These are phyloP conservation scores for Dryas iulia DNA, from an alignment of 1,140 invertebrate genomes.

Conservation along the genomic window DNA sequence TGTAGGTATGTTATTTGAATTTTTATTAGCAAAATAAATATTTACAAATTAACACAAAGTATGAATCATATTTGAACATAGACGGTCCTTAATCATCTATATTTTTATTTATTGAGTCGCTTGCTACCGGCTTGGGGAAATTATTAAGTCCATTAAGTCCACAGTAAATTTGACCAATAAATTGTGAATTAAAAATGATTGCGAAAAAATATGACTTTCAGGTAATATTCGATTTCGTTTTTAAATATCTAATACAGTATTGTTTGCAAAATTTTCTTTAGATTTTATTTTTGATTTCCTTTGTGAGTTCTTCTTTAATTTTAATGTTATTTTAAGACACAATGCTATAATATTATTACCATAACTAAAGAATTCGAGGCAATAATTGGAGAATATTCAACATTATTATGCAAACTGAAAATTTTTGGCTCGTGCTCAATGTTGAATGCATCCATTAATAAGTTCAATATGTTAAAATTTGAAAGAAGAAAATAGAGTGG, in stretches of 20 bases:
- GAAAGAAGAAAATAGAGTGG: not conserved
- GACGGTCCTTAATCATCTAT: not conserved
- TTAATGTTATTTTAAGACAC: too few relatives aligned
- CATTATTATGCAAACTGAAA: not conserved
- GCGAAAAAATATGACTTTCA: too few relatives aligned
- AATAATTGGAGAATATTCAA: not conserved
- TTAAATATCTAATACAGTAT: too few relatives aligned
- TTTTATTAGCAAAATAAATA: not conserved
- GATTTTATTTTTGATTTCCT: too few relatives aligned
- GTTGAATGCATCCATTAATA: not conserved
- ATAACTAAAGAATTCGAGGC: not conserved
- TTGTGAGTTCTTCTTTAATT: too few relatives aligned
- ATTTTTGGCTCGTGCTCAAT: not conserved
- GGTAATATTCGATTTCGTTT: too few relatives aligned
- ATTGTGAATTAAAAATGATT: too few relatives aligned
- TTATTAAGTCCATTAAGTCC: not conserved
- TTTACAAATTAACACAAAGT: not conserved
- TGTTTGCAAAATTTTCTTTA: too few relatives aligned
- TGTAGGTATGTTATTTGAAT: not conserved
- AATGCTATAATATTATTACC: not conserved
- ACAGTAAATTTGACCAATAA: too few relatives aligned
- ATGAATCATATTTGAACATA: not conserved
- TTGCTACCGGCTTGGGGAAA: not conserved
- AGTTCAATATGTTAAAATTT: constrained; percentile 1
- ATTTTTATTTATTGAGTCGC: not conserved